Conservation (phyloP, 1,140 invertebrate genomes). For the Hermetia illucens region DNA sequence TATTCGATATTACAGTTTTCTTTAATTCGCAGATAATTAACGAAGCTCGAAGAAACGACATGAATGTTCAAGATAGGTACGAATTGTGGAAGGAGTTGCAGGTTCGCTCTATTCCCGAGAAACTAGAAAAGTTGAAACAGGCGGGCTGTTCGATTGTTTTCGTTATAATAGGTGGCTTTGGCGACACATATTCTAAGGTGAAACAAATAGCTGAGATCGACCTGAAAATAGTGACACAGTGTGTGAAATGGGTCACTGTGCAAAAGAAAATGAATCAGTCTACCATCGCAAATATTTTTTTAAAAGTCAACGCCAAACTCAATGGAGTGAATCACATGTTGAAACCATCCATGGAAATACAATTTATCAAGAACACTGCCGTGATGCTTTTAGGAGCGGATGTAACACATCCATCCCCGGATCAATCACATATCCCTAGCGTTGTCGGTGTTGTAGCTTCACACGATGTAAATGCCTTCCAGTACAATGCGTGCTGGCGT, state of each 20-base stretch:
- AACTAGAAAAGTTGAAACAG: conserved; percentile 5
- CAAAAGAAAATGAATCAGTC: conserved; percentile 27
- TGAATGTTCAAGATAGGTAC: background rate
- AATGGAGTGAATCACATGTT: conserved; percentile 68
- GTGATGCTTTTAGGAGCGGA: conserved; percentile 71
- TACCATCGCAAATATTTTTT: conserved; percentile 55
- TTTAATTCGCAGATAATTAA: background rate
- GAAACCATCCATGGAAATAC: too few species aligned
- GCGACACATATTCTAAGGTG: conserved; percentile 36
- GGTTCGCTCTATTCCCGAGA: background rate
- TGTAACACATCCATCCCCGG: conserved; percentile 73
- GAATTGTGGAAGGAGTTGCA: background rate
- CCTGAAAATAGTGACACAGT: conserved; percentile 68
- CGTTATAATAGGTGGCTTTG: conserved; percentile 39
- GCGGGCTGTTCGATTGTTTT: conserved; percentile 17
- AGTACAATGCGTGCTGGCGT: conserved; percentile 54
- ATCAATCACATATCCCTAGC: conserved; percentile 54
- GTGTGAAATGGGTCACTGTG: conserved; percentile 49
- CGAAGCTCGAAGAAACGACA: background rate
- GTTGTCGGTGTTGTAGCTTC: conserved; percentile 71
- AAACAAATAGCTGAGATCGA: conserved; percentile 63
- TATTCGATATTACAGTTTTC: background rate
- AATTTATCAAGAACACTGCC: conserved; percentile 17
- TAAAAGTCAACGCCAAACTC: conserved; percentile 74
- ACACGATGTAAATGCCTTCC: conserved; percentile 44